phyloP scores from a whole-genome alignment of 1,140 invertebrate genomes.

The Delia radicum region DNA sequence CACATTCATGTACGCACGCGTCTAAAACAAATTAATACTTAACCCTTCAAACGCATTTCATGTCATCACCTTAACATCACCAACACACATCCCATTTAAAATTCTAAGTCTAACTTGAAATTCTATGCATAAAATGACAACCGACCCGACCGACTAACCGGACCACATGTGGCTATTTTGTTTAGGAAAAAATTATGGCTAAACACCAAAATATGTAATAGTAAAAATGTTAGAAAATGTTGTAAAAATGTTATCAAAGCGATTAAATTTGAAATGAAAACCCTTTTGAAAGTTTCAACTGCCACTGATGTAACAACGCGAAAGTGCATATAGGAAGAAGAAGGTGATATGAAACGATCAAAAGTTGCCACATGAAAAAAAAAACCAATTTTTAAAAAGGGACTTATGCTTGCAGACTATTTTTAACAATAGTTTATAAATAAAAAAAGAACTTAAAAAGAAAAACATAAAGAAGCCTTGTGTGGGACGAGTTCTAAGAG shows the following conservation, averaged over 20 bases:
- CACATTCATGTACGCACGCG: conserved; percentile 9
- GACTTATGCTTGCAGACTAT: neutral
- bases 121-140: too few relatives aligned
- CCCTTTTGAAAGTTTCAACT: conserved; percentile 5
- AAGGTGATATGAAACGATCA: neutral
- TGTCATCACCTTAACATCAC: conserved; percentile 13
- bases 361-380: neutral
- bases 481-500: conserved; percentile 7
- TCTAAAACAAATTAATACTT: conserved; percentile 16
- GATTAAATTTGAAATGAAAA: conserved; percentile 23
- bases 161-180: conserved; percentile 11
- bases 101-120: too few relatives aligned
- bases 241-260: conserved; percentile 18
- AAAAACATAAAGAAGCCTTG: neutral
- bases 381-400: too few relatives aligned
- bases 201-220: conserved; percentile 9
- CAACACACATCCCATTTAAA: neutral
- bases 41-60: neutral
- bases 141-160: too few relatives aligned
- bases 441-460: too few relatives aligned
- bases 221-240: conserved; percentile 24
- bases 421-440: conserved; percentile 18
- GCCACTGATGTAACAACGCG: neutral
- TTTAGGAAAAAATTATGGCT: neutral
- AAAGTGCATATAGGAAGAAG: neutral